phyloP scores from a whole-genome alignment of 2,797 vertebrate species.

The Botia almorhae region DNA sequence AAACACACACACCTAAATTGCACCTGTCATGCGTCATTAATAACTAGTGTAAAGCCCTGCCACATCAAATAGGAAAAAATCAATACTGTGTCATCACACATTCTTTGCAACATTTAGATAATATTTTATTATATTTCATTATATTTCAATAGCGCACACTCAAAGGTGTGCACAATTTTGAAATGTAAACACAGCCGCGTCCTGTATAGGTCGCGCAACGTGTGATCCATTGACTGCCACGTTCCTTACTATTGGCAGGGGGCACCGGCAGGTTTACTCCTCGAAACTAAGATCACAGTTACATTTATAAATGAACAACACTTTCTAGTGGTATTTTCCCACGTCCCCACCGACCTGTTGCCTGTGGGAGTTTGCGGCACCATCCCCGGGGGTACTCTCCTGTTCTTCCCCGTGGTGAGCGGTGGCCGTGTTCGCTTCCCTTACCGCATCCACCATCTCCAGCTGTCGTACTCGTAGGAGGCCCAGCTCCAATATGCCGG shows the following conservation, averaged over 20 bases:
- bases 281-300: not conserved
- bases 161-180: slow-evolving; percentile 28
- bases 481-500: slow-evolving; percentile 83
- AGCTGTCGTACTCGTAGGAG: slow-evolving; percentile 79
- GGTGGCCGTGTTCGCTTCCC: slow-evolving; percentile 63
- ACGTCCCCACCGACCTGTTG: slow-evolving; percentile 81
- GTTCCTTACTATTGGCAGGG: slow-evolving; percentile 19
- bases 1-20: slow-evolving; percentile 27
- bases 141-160: no score
- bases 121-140: not conserved
- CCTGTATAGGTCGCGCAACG: slow-evolving; percentile 18
- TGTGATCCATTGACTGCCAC: slow-evolving; percentile 27
- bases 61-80: slow-evolving; percentile 1
- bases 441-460: slow-evolving; percentile 75
- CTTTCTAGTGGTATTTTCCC: slow-evolving; percentile 19
- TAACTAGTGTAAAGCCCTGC: slow-evolving; percentile 27
- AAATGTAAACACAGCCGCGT: slow-evolving; percentile 52
- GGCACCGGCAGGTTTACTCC: slow-evolving; percentile 11
- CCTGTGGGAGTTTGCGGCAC: slow-evolving; percentile 75
- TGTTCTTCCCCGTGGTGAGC: slow-evolving; percentile 55
- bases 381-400: slow-evolving; percentile 64
- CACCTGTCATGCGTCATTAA: slow-evolving; percentile 25
- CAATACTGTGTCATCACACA: not conserved
- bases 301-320: slow-evolving; percentile 10
- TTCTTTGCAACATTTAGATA: not conserved